Conservation (phyloP, 2,888 invertebrate species). For the Oasisia sp. region DNA sequence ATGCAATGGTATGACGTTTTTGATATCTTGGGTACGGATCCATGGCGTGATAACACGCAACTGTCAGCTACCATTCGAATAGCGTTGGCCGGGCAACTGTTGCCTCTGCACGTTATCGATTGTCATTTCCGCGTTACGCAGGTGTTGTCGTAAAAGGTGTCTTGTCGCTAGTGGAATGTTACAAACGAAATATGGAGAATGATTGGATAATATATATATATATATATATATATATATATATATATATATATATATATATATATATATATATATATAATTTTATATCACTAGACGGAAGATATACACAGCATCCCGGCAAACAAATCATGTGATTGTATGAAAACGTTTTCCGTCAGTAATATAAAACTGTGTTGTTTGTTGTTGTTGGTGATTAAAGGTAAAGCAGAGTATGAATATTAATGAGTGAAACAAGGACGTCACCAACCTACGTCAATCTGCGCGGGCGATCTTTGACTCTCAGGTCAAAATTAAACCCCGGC, state of each 20-base stretch:
- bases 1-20: not conserved
- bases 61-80: not conserved
- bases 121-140: not conserved
- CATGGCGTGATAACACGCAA: not conserved
- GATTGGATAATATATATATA: not conserved
- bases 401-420: not conserved
- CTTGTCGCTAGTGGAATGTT: not conserved
- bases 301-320: not conserved
- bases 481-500: not conserved
- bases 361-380: not conserved
- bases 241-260: too few relatives aligned
- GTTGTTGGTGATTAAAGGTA: too few relatives aligned
- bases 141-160: not conserved
- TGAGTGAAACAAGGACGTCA: not conserved
- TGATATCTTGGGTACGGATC: not conserved
- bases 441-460: not conserved
- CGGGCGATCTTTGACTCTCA: not conserved
- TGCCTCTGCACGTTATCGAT: not conserved
- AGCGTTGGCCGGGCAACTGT: not conserved
- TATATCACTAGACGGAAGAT: not conserved
- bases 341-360: too few relatives aligned
- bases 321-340: not conserved
- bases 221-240: too few relatives aligned
- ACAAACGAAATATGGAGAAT: not conserved
- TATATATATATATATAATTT: too few relatives aligned